A percentile compares a stretch with the other conserved stretches of the same genome.
Conservation (phyloP, 2,113 vertebrate genomes). For the Cyphomyrus discorhynchus region DNA sequence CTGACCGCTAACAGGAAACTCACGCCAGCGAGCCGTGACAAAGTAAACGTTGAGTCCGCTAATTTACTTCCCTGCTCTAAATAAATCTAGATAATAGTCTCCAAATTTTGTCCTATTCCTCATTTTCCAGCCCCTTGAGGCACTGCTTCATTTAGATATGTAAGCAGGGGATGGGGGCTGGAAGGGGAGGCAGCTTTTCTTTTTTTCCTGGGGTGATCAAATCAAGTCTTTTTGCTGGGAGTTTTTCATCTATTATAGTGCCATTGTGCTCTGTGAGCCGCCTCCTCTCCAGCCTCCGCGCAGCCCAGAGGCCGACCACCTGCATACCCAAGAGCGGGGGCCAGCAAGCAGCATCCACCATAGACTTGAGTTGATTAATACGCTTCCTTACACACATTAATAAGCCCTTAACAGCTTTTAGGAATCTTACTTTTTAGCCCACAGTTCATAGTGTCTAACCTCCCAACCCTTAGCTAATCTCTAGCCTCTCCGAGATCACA, state of each 20-base stretch:
- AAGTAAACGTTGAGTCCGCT: conserved; percentile 17
- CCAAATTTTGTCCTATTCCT: conserved; percentile 17
- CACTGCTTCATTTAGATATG: conserved; percentile 13
- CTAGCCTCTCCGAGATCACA: conserved; percentile 46
- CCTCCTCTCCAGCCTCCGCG: conserved; percentile 37
- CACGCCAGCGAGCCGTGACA: conserved; percentile 15
- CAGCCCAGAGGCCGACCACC: conserved; percentile 47
- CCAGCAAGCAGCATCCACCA: conserved; percentile 28
- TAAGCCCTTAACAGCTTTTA: conserved; percentile 67
- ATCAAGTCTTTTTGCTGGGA: conserved; percentile 44
- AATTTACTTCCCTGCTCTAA: conserved; percentile 19
- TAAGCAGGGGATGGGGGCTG: background rate
- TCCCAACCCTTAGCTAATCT: conserved; percentile 65
- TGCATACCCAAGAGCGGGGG: conserved; percentile 33
- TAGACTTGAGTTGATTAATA: conserved; percentile 65
- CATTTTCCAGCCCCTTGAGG: conserved; percentile 17
- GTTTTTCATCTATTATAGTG: conserved; percentile 50
- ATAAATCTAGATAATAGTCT: conserved; percentile 20
- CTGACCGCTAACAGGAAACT: conserved; percentile 4
- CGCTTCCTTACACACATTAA: conserved; percentile 66
- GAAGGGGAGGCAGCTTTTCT: conserved; percentile 25
- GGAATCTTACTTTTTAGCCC: conserved; percentile 63
- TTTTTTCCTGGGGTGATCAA: conserved; percentile 40
- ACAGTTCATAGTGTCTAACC: conserved; percentile 62
- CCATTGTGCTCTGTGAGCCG: conserved; percentile 23